phyloP scores from a whole-genome alignment of 2,888 invertebrate genomes.

The Halictus quadricinctus region DNA sequence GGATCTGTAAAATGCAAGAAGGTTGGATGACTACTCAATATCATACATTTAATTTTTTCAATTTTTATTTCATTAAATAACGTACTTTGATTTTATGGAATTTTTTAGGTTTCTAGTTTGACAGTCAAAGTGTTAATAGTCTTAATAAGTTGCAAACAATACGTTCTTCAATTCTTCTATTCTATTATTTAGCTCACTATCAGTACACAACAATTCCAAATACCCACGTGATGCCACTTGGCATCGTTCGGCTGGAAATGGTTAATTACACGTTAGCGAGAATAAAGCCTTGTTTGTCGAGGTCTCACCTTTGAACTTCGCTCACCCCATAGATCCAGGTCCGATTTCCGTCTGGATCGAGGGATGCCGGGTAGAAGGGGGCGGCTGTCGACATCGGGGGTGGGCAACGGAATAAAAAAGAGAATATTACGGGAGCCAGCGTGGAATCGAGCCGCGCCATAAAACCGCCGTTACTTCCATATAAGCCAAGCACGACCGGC shows the following conservation, averaged over 20 bases:
- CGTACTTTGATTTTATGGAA: too few relatives aligned
- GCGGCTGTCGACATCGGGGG: background rate
- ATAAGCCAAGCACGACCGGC: constrained; percentile 66
- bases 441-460: constrained; percentile 58
- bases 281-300: background rate
- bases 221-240: too few relatives aligned
- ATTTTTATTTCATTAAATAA: too few relatives aligned
- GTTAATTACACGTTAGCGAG: background rate
- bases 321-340: background rate
- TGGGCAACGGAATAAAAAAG: constrained; percentile 51
- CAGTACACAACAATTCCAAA: too few relatives aligned
- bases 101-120: too few relatives aligned
- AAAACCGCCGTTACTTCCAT: constrained; percentile 66
- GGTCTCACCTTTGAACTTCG: background rate
- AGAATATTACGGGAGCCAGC: constrained; percentile 56
- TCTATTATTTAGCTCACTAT: too few relatives aligned
- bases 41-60: too few relatives aligned
- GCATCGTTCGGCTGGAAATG: background rate
- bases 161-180: too few relatives aligned
- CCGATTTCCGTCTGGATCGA: background rate
- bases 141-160: too few relatives aligned
- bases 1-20: too few relatives aligned
- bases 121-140: too few relatives aligned
- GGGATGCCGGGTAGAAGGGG: constrained; percentile 27
- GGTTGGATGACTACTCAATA: too few relatives aligned